Evolutionary conservation across 2,888 invertebrate genomes (phyloP).

Genomic region (Atherix ibis): DNA sequence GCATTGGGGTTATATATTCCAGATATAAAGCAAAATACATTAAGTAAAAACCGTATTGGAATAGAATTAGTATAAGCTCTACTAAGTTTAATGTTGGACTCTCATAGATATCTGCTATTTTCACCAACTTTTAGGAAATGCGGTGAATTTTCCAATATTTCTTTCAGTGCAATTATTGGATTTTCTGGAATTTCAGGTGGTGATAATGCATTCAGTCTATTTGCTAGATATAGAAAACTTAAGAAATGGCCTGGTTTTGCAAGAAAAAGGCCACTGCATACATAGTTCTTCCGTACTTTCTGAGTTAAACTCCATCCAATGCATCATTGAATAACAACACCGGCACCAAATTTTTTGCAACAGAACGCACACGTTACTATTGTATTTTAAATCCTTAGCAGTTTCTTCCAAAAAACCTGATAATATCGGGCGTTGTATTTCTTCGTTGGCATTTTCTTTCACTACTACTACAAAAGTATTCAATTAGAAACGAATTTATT

Average conservation of each 20-base stretch:
- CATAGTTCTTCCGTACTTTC: no score
- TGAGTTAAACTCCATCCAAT: no score
- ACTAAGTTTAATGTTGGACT: neutral
- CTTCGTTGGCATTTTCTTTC: no score
- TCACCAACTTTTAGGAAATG: slow-evolving; percentile 2
- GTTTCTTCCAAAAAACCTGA: no score
- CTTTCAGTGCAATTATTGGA: neutral
- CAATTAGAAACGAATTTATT: no score
- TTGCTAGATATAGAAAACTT: neutral
- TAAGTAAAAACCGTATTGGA: slow-evolving; percentile 2
- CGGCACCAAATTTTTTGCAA: no score
- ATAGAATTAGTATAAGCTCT: slow-evolving; percentile 2
- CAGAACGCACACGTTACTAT: no score
- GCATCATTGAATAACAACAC: no score
- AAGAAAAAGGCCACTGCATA: no score
- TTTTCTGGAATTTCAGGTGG: slow-evolving; percentile 1
- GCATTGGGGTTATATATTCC: neutral
- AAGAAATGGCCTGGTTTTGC: neutral
- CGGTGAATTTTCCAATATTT: slow-evolving; percentile 2
- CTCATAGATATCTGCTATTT: neutral
- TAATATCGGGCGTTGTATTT: no score
- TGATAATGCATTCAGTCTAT: neutral
- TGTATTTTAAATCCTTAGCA: no score
- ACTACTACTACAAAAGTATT: no score
- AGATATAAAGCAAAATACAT: slow-evolving; percentile 2